Evolutionary conservation across 2,888 invertebrate species (phyloP).

Genomic region (Xylota sylvarum): DNA sequence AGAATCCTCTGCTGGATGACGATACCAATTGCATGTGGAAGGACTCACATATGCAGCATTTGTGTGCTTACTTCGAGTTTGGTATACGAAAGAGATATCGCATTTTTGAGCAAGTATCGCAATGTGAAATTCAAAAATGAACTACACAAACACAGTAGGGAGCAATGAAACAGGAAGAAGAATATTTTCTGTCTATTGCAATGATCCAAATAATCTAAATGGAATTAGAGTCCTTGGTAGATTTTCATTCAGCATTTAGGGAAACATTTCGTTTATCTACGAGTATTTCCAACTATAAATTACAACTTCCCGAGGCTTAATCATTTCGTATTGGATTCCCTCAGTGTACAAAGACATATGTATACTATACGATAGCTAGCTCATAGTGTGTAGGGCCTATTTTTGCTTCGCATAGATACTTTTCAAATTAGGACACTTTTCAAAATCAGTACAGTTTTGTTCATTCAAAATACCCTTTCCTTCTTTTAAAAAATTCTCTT

Average conservation of each 20-base stretch:
- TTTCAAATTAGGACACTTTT: too few relatives aligned
- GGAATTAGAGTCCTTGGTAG: slow-evolving; percentile 1
- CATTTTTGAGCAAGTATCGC: slow-evolving; percentile 16
- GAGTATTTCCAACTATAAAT: slow-evolving; percentile 15
- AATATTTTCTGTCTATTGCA: slow-evolving; percentile 1
- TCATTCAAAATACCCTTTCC: too few relatives aligned
- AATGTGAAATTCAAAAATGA: slow-evolving; percentile 23
- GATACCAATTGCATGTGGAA: background rate
- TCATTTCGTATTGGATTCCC: background rate
- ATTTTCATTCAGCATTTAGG: background rate
- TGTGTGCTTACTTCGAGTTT: slow-evolving; percentile 18
- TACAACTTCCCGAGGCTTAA: slow-evolving; percentile 2
- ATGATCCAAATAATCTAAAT: slow-evolving; percentile 19
- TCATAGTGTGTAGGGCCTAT: too few relatives aligned
- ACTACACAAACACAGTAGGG: background rate
- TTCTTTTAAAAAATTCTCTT: too few relatives aligned
- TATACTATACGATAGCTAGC: too few relatives aligned
- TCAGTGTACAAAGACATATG: too few relatives aligned
- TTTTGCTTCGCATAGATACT: too few relatives aligned
- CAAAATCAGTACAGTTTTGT: too few relatives aligned
- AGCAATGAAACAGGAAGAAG: background rate
- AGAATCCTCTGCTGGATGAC: slow-evolving; percentile 47
- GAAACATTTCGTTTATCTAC: background rate
- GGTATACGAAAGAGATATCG: background rate
- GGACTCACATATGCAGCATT: slow-evolving; percentile 5